Evolutionary conservation across 2,113 vertebrate species (phyloP), one percentile per base, ranked within the genome.

Genomic region (Fregata magnificens): DNA sequence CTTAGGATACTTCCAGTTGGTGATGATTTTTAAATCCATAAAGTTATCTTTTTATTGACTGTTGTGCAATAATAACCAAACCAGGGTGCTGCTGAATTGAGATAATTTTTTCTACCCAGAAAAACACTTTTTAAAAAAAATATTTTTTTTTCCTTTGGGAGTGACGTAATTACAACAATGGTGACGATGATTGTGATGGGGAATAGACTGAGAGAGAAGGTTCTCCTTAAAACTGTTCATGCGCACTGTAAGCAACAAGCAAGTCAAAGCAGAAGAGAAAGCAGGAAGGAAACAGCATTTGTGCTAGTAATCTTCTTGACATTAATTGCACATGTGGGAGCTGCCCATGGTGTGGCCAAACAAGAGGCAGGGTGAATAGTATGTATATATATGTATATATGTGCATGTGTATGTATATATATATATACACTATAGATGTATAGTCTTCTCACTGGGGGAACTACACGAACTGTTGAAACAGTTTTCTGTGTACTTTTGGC

Each of bases 201-300:
- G 47, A 88, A 45, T 12, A 65, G 45, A 42, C 8, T 25, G 49
- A 38, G 24, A 78, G 36, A 91, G 52, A 50, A 80, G 16, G 26
- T 89, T 89, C 50, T 79, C 11, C 20, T 80, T 45, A 58, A 40
- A 28, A 36, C 19, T 56, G 19, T 15, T 50, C 12, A 32, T 73
- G 28, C 0, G 2, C 1, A 1, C 21, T 78, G 2, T 9, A 28
- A 70, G 16, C 29, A 79, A 36, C 10, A 56, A 28, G 8, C 12
- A 74, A 78, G 50, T 55, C 15, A 52, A 74, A 74, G 6, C 38
- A 84, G 56, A 59, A 58, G 94, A 86, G 34, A 47, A 62, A 79
- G 53, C 25, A 66, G 82, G 62, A 76, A 56, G 55, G 25, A 42
- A 69, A 19, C 21, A 74, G 28, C 8, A 13, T 55, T 86, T 74